These are phyloP conservation scores for Papilio elwesi DNA, from an alignment of 2,888 invertebrate genomes.

Conservation along the genomic window DNA sequence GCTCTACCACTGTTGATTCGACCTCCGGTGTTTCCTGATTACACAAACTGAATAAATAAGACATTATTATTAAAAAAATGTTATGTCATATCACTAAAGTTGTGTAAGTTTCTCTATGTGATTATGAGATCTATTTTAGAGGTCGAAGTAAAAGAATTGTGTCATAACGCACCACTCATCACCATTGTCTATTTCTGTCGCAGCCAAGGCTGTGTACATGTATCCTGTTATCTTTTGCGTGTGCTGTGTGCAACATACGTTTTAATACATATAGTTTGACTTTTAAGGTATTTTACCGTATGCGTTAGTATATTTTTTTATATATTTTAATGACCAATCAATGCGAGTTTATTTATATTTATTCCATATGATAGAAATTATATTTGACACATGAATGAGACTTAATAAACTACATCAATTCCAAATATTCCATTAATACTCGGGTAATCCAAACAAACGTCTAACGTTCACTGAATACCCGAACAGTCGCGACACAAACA, in stretches of 20 bases:
- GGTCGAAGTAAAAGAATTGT: conserved; percentile 18
- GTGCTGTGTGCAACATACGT: not conserved
- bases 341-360: no score
- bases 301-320: not conserved
- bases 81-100: not conserved
- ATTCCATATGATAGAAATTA: not conserved
- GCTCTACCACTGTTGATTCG: no score
- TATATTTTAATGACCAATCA: no score
- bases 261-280: not conserved
- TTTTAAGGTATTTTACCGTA: not conserved
- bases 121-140: conserved; percentile 11
- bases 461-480: conserved; percentile 30
- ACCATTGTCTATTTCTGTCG: conserved; percentile 18
- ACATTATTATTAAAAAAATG: no score
- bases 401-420: conserved; percentile 16
- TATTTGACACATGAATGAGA: conserved; percentile 15
- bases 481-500: conserved; percentile 28
- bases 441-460: conserved; percentile 34
- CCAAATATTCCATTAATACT: conserved; percentile 30
- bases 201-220: conserved; percentile 16
- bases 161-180: conserved; percentile 6
- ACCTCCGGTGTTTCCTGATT: no score
- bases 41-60: no score
- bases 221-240: not conserved
- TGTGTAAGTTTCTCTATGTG: not conserved